These are phyloP conservation scores for Mastacembelus armatus DNA, from an alignment of 2,797 vertebrate genomes.

Conservation along the genomic window DNA sequence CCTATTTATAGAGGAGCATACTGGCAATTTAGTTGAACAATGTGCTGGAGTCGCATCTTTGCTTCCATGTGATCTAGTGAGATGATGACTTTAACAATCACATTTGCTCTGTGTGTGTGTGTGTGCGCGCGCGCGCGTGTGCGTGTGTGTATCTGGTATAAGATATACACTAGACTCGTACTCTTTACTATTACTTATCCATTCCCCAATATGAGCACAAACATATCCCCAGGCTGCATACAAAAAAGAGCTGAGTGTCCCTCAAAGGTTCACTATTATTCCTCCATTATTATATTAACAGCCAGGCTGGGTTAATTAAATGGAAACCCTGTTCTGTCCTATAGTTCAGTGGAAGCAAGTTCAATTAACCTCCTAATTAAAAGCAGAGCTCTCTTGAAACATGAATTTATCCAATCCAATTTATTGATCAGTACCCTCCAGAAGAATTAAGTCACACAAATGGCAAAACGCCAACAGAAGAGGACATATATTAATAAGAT, in stretches of 20 bases:
- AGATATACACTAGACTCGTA: no score
- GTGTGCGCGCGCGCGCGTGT: not conserved
- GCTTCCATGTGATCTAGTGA: slow-evolving; percentile 51
- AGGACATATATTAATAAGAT: slow-evolving; percentile 34
- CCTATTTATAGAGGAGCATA: slow-evolving; percentile 76
- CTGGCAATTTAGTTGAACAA: slow-evolving; percentile 71
- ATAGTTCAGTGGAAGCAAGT: slow-evolving; percentile 62
- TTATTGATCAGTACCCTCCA: slow-evolving; percentile 49
- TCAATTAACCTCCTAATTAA: slow-evolving; percentile 77
- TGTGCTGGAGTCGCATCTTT: slow-evolving; percentile 61
- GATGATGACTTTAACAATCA: slow-evolving; percentile 54
- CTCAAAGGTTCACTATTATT: slow-evolving; percentile 13
- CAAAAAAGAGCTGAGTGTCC: not conserved
- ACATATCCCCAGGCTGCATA: not conserved
- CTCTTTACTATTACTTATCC: not conserved
- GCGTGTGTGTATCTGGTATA: slow-evolving; percentile 10
- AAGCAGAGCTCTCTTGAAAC: slow-evolving; percentile 59
- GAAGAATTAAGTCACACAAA: slow-evolving; percentile 53
- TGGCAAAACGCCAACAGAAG: slow-evolving; percentile 20
- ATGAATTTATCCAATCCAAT: slow-evolving; percentile 61
- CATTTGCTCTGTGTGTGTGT: slow-evolving; percentile 34
- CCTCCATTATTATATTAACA: slow-evolving; percentile 53
- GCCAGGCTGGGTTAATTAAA: slow-evolving; percentile 73
- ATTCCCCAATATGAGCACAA: not conserved
- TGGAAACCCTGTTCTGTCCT: slow-evolving; percentile 48